Evolutionary conservation across 1,140 invertebrate genomes (phyloP).

Genomic region (Prorops nasuta): DNA sequence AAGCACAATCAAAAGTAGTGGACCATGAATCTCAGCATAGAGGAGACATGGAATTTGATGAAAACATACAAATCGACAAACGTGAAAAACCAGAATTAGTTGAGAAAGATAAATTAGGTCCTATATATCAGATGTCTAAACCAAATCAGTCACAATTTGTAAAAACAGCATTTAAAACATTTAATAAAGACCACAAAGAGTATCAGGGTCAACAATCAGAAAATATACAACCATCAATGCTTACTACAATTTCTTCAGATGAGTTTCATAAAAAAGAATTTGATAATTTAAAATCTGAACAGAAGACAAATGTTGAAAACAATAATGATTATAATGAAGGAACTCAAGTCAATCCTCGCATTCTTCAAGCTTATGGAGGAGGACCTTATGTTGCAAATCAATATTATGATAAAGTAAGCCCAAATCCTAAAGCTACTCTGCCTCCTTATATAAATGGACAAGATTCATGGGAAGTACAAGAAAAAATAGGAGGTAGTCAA

Average conservation of each 20-base stretch:
- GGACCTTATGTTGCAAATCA: conserved; percentile 31
- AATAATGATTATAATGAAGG: conserved; percentile 8
- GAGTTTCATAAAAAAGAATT: too few species aligned
- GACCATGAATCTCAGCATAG: too few species aligned
- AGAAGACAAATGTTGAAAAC: background rate
- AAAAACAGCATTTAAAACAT: too few species aligned
- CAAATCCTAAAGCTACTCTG: conserved; percentile 38
- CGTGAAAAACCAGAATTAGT: too few species aligned
- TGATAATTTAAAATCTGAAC: background rate
- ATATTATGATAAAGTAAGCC: conserved; percentile 29
- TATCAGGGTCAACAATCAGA: too few species aligned
- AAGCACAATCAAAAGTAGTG: too few species aligned
- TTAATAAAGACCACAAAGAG: too few species aligned
- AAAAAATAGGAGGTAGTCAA: conserved; percentile 27
- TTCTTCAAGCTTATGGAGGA: conserved; percentile 44
- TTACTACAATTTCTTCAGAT: background rate
- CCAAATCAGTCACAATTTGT: too few species aligned
- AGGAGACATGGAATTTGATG: too few species aligned
- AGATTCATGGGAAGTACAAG: conserved; percentile 38
- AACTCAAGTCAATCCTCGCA: conserved; percentile 21
- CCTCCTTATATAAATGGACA: conserved; percentile 17
- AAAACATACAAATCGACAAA: too few species aligned
- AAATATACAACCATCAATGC: conserved; percentile 8
- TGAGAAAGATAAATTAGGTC: too few species aligned
- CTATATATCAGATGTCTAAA: too few species aligned